Percentiles rank a stretch among this genome's conserved stretches.
Evolutionary conservation across 1,140 invertebrate genomes (phyloP).

Genomic region (Cherax destructor): DNA sequence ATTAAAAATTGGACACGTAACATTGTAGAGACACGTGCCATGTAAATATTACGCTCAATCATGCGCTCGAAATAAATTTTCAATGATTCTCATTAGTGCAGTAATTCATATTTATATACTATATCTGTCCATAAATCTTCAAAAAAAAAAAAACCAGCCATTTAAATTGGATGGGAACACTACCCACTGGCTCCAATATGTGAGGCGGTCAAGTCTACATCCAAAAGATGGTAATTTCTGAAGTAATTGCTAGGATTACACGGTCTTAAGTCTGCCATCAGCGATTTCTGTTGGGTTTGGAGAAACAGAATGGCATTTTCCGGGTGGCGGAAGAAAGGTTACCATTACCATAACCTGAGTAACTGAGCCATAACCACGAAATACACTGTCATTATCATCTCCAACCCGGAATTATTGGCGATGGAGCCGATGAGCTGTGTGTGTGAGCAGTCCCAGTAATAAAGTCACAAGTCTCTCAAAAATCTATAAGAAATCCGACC

Average conservation of each 20-base stretch:
- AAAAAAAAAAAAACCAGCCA: not conserved
- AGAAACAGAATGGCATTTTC: not conserved
- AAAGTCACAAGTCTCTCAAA: not conserved
- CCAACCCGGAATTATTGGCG: slow-evolving; percentile 3
- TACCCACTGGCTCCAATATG: not conserved
- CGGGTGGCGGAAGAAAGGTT: not conserved
- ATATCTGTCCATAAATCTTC: not conserved
- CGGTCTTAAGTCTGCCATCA: not conserved
- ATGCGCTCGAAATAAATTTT: too few relatives aligned
- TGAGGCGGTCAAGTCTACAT: not conserved
- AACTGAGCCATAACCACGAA: slow-evolving; percentile 4
- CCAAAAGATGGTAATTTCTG: not conserved
- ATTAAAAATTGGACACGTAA: too few relatives aligned
- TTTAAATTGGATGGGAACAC: not conserved
- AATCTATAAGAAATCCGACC: not conserved
- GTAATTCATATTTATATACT: not conserved
- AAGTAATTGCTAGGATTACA: not conserved
- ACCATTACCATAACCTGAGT: not conserved
- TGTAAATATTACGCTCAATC: too few relatives aligned
- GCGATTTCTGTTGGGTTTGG: not conserved
- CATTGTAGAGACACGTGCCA: too few relatives aligned
- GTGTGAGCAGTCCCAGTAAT: not conserved
- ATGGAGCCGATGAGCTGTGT: not conserved
- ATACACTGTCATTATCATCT: not conserved
- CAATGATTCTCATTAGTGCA: too few relatives aligned